These are phyloP conservation scores for Lasioglossum leucozonium DNA, from an alignment of 2,888 invertebrate genomes.

Conservation along the genomic window DNA sequence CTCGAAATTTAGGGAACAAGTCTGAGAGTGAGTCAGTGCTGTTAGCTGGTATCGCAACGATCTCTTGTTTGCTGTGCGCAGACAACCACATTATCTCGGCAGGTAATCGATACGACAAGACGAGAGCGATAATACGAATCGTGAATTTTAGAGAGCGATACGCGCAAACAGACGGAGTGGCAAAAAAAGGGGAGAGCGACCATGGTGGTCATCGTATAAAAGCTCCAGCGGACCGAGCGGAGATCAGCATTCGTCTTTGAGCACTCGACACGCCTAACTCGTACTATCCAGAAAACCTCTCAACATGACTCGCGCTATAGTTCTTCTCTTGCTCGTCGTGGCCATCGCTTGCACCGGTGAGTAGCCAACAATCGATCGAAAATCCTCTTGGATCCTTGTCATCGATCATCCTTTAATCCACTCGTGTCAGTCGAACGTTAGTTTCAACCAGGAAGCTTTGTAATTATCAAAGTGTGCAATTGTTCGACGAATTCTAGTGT, in stretches of 20 bases:
- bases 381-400: not conserved
- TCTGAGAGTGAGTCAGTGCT: not conserved
- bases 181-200: conserved; percentile 18
- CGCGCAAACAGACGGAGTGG: conserved; percentile 11
- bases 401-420: not conserved
- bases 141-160: not conserved
- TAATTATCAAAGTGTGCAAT: not conserved
- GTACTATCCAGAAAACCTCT: not conserved
- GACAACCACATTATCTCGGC: not conserved
- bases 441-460: not conserved
- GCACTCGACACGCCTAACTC: not conserved
- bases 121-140: not conserved
- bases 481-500: not conserved
- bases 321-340: conserved; percentile 49
- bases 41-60: not conserved
- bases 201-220: conserved; percentile 55
- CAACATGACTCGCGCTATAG: conserved; percentile 49
- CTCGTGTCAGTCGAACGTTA: not conserved
- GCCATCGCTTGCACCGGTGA: conserved; percentile 51
- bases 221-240: conserved; percentile 6
- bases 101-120: not conserved
- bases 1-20: not conserved
- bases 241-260: conserved; percentile 25
- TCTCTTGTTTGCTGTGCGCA: not conserved
- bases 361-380: conserved; percentile 22